These are phyloP conservation scores for Mustela nigripes DNA, from an alignment of 2,113 vertebrate genomes.

Conservation along the genomic window DNA sequence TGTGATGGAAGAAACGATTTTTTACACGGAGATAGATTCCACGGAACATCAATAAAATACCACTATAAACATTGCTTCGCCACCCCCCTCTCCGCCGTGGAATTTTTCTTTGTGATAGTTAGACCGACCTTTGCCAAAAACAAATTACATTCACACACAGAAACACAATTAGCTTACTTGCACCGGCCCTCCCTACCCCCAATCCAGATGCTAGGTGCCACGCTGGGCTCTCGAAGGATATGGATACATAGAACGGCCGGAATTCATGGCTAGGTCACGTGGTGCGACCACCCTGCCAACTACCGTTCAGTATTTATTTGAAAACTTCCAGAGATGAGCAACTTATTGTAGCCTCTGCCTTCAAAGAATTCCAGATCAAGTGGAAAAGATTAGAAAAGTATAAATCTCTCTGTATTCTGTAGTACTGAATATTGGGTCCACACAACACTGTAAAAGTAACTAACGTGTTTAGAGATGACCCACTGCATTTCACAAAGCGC, in stretches of 20 bases:
- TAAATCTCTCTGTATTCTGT: not conserved
- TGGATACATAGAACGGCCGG: not conserved
- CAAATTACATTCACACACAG: not conserved
- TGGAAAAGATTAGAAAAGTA: slow-evolving; percentile 9
- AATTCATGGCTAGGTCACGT: not conserved
- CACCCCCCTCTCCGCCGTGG: not conserved
- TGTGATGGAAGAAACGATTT: slow-evolving; percentile 35
- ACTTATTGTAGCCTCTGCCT: not conserved
- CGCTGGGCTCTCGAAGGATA: not conserved
- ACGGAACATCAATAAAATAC: slow-evolving; percentile 27
- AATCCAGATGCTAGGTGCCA: not conserved
- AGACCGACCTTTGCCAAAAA: not conserved
- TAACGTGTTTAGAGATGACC: not conserved
- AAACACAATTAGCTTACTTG: not conserved
- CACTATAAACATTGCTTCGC: not conserved
- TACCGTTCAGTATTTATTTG: not conserved
- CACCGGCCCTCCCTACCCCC: not conserved
- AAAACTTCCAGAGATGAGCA: slow-evolving; percentile 25
- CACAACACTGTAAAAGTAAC: not conserved
- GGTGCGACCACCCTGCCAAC: not conserved
- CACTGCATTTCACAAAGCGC: not conserved
- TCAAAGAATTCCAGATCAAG: slow-evolving; percentile 43
- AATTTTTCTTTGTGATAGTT: not conserved
- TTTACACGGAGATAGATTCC: slow-evolving; percentile 29
- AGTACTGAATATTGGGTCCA: not conserved